Evolutionary conservation across 2,113 vertebrate species (phyloP), one percentile per base, ranked within the genome.

Genomic region (Centropus unirufus): DNA sequence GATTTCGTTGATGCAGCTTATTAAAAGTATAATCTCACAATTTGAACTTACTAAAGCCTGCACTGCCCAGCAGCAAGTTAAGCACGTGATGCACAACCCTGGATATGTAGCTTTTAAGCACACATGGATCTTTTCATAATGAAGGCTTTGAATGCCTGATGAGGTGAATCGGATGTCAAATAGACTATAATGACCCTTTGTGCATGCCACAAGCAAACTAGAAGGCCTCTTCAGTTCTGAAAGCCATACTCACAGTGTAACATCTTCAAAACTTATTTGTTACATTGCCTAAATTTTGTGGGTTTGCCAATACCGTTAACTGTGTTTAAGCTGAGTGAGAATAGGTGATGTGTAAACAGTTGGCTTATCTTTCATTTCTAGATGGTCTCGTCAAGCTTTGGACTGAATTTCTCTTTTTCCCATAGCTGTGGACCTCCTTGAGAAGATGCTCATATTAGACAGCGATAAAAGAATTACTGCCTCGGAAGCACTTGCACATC

Each of bases 371-470:
- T 81, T 79, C 55, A 32, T 55, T 84, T 87, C 16, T 68, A 66
- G 9, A 5, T 42, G 23, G 9, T 73, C 20, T 83, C 26, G 75
- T 83, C 69, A 51, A 66, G n/a, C 55, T 69, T 79, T 78, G 59
- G 89, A 57, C 24, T 8, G 0, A 0, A 0, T 83, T 93, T 87
- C 21, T 82, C 42, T 70, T 92, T 84, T 66, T 40, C 76, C 85
- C 59, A 67, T 80, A 99, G 99, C 99, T 42, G 98, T 99, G 72
- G 99, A 99, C 89, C 98, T 99, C n/a, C 96, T 99, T 84, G 99
- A 99, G 96, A 98, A 98, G 54, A 99, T 99, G 99, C 98, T 99
- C 86, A 99, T 99, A 61, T 97, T 99, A 90, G 99, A 99, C 97
- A 99, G 99, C 0, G 99, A 99, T 74, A 99, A 98, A 69, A 97